Evolutionary conservation across 2,888 invertebrate genomes (phyloP).

Genomic region (Meta bourneti): DNA sequence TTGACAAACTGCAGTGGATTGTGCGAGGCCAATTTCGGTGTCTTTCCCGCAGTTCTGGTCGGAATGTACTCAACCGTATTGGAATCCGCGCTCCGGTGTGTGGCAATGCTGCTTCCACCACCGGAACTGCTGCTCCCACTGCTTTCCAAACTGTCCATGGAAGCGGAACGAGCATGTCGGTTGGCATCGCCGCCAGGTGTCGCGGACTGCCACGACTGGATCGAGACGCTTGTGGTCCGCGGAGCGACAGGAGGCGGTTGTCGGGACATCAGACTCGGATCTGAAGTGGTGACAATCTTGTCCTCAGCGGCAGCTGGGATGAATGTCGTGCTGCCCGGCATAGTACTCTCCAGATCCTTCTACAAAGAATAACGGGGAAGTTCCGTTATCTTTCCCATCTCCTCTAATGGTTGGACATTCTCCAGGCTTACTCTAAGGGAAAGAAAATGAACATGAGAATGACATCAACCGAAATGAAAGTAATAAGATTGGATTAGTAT

Average conservation of each 20-base stretch:
- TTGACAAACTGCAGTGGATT: conserved; percentile 78
- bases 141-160: conserved; percentile 67
- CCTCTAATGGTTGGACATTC: background rate
- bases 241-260: conserved; percentile 62
- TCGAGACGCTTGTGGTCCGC: conserved; percentile 24
- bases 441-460: background rate
- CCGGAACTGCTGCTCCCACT: conserved; percentile 45
- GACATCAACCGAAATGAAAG: too few relatives aligned
- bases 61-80: conserved; percentile 58
- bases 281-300: background rate
- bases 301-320: conserved; percentile 8
- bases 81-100: background rate
- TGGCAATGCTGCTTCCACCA: background rate
- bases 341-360: conserved; percentile 33
- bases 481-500: too few relatives aligned
- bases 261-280: conserved; percentile 9
- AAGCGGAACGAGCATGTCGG: conserved; percentile 48
- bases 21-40: conserved; percentile 59
- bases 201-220: conserved; percentile 52
- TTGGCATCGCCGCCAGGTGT: conserved; percentile 10
- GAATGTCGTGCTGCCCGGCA: conserved; percentile 57
- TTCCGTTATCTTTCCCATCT: conserved; percentile 16
- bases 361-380: conserved; percentile 24
- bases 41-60: conserved; percentile 52
- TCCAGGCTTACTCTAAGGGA: background rate